Base-by-base conservation (phyloP, 2,113 vertebrate genomes). In the Anarrhichthys ocellatus region DNA sequence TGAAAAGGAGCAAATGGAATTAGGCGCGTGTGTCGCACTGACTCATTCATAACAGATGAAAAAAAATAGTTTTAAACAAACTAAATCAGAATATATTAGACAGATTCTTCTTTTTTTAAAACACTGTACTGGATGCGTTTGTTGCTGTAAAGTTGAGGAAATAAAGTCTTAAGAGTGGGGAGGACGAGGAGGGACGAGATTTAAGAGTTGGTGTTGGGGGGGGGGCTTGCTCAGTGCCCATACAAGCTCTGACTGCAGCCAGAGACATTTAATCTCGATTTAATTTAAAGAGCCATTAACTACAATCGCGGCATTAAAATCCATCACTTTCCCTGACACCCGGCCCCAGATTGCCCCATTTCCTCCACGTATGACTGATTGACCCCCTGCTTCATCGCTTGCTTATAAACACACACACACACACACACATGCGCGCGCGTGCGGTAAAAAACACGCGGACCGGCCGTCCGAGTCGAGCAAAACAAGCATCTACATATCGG, bases 271-370 rank as follows among this genome's bases (percentile, higher is more conserved):
- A 93, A 94, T 95, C 93, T 94, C 87, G 86, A 93, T 94, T 94
- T 94, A 93, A 94, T 95, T 95, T 95, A 94, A 94, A 94, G 94
- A 95, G 91, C 93, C 94, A 95, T 95, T 94, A 95, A 95, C 90
- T 95, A 94, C 93, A 94, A 94, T 94, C 91, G 87, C 90, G 88
- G 92, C 92, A 94, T 94, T 92, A 92, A 92, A 92, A 95, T 95
- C 94, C 91, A 95, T 95, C 94, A 95, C 92, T 89, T 27, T 91
- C 78, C 81, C 58, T 94, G 92, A 95, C 94, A 94, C 90, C 88
- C 81, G 79, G 91, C 82, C 91, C 89, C 90, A 93, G 94, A 93
- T 93, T 93, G 92, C 92, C 89, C 91, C 91, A 90, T 93, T 92
- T 93, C 90, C 93, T 90, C 88, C 90, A 83, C 91, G 68, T 91